Base-by-base conservation (phyloP, 2,888 invertebrate species). In the Ellobium chinense region DNA sequence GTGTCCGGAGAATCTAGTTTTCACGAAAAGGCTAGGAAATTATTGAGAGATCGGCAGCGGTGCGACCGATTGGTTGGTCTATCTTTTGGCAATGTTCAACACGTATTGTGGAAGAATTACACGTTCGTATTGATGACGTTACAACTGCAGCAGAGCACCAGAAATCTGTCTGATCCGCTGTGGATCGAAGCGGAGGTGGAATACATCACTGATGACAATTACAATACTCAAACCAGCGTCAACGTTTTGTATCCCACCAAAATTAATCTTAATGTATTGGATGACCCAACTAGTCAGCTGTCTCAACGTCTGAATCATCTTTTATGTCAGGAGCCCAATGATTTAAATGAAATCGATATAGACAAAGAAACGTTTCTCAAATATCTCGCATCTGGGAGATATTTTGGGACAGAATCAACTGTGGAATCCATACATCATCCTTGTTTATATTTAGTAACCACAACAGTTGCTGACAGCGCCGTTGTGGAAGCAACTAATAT, bases 351-450 rank as follows among this genome's bases (percentile, higher is more conserved):
- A 18, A 46, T 36, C 0, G 12, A 21, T 2, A 24, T 5, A 14
- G 18, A n/a, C 21, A n/a, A 66, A 12, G 7, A 7, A 12, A 31
- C 31, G 5, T 68, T 58, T 58, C 65, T 77, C 4, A 46, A 54
- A 12, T n/a, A n/a, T 24, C 7, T 65, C 5, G 12, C 65, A 1
- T 37, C 75, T 3, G 31, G 36, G 31, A 24, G 24, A 9, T 58
- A 68, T 36, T 77, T 77, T 39, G 58, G 77, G 1, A 34, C 24
- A 0, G 27, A 77, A 24, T 18, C 68, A n/a, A 58, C 56, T 4
- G 37, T n/a, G 5, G 58, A 56, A 68, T 36, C 68, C 2, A 66
- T 77, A 4, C 77, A 77, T 27, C 18, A 58, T 31, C 68, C 77
- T 0, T 77, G 77, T n/a, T 27, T 77, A 29, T 68, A 36, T 37